Base-by-base conservation (phyloP, 2,888 invertebrate genomes). In the Dryadula phaetusa region DNA sequence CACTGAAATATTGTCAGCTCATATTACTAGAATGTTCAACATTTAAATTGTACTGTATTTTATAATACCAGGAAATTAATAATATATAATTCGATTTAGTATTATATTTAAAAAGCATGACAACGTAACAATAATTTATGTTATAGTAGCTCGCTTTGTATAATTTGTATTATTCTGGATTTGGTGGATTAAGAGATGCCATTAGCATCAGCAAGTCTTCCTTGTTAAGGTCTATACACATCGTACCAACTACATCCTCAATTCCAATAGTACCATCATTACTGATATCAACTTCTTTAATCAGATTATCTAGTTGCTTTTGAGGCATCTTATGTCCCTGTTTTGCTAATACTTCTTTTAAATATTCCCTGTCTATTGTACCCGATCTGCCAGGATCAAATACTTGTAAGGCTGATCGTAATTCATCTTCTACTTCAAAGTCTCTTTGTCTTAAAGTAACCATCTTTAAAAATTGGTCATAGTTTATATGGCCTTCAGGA, bases 261-360 rank as follows among this genome's bases (percentile, higher is more conserved):
- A 91, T 77, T 22, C 89, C 89, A 65, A 92, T 82, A 5, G 86
- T 88, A 18, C 92, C 92, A 72, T 92, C 92, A 69, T 90, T 89
- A 62, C 79, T 81, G 71, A 92, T 79, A 67, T 92, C 92, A 4
- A 91, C 86, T 77, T 92, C 92, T 75, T 90, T 91, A 53, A 92
- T 85, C 20, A 92, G 79, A 71, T 81, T 84, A 63, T 90, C 85
- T 25, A 90, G 64, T 54, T 75, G 74, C 68, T 82, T 88, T 18
- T 77, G 78, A 1, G 78, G 37, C 84, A 92, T 80, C 79, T 86
- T 90, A 61, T 85, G 70, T n/a, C 92, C 92, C 67, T 81, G 79
- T 63, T 82, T 86, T 3, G 73, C 34, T 37, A 91, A 74, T 16
- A 84, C 74, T 42, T 90, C 88, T 73, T 78, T 90, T 22, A 92